These are phyloP conservation scores for Eupleurogrammus muticus DNA, from an alignment of 2,797 vertebrate genomes.

Conservation along the genomic window DNA sequence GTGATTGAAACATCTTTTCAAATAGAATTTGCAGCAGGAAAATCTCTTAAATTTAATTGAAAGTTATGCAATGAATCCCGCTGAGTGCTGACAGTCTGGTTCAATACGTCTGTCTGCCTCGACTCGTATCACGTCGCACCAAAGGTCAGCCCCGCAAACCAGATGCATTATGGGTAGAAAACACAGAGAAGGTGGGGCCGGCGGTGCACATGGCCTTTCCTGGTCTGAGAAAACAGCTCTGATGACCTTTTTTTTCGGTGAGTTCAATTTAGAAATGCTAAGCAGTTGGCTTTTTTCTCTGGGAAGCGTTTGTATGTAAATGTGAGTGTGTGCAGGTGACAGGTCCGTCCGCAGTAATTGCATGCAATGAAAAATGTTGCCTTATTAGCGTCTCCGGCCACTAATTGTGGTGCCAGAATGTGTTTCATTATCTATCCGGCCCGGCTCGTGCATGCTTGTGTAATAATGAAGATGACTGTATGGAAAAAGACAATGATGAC, in stretches of 20 bases:
- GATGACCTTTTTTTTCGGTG: conserved; percentile 78
- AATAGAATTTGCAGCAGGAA: neutral
- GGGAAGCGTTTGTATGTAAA: conserved; percentile 36
- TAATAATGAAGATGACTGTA: conserved; percentile 53
- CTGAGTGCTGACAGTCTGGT: conserved; percentile 27
- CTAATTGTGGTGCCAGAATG: conserved; percentile 54
- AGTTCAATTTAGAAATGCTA: conserved; percentile 55
- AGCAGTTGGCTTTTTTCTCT: conserved; percentile 40
- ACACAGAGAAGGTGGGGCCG: conserved; percentile 19
- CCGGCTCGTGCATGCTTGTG: conserved; percentile 5
- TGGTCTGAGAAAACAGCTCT: conserved; percentile 60
- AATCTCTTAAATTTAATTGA: conserved; percentile 25
- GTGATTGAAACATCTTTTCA: conserved; percentile 28
- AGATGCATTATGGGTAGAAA: conserved; percentile 44
- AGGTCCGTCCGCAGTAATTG: conserved; percentile 35
- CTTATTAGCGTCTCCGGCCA: conserved; percentile 33
- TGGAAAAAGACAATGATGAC: conserved; percentile 23
- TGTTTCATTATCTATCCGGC: conserved; percentile 53
- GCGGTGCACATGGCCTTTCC: conserved; percentile 64
- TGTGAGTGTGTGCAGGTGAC: conserved; percentile 40
- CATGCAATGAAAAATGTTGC: conserved; percentile 38
- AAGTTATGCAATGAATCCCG: conserved; percentile 31
- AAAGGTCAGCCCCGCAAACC: conserved; percentile 77
- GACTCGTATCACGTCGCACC: conserved; percentile 32
- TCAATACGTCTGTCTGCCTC: conserved; percentile 35